Conservation (phyloP, 1,140 invertebrate genomes). For the Atta cephalotes region DNA sequence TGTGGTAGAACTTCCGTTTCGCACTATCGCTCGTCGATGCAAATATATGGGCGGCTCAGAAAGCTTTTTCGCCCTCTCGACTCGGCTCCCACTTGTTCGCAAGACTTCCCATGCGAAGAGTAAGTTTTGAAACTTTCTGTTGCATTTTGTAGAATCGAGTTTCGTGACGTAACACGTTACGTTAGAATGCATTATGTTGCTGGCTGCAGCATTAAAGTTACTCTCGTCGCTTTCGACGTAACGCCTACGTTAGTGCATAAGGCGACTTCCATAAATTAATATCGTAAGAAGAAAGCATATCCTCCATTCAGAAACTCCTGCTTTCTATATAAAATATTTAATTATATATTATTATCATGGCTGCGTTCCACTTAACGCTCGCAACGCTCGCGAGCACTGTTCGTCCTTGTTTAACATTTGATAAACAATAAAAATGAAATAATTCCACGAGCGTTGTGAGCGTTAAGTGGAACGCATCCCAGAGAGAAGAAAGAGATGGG, state of each 20-base stretch:
- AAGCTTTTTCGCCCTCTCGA: constrained; percentile 22
- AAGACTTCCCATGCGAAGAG: not conserved
- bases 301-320: too few species aligned
- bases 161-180: constrained; percentile 55
- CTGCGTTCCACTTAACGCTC: too few species aligned
- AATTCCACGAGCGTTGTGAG: too few species aligned
- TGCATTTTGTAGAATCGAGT: constrained; percentile 57
- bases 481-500: not conserved
- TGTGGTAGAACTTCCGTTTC: constrained; percentile 5
- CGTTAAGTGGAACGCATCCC: too few species aligned
- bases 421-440: too few species aligned
- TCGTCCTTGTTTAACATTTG: too few species aligned
- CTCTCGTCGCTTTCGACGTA: constrained; percentile 17
- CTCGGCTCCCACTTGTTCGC: not conserved
- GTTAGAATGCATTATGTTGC: constrained; percentile 45
- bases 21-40: constrained; percentile 17
- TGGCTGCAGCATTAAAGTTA: constrained; percentile 18
- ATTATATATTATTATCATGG: not conserved
- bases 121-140: constrained; percentile 51
- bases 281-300: not conserved
- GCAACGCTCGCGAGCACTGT: too few species aligned
- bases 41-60: constrained; percentile 33
- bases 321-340: too few species aligned
- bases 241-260: not conserved
- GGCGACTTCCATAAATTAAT: constrained; percentile 39